phyloP scores from a whole-genome alignment of 2,888 invertebrate species.

The Lasioglossum vierecki region DNA sequence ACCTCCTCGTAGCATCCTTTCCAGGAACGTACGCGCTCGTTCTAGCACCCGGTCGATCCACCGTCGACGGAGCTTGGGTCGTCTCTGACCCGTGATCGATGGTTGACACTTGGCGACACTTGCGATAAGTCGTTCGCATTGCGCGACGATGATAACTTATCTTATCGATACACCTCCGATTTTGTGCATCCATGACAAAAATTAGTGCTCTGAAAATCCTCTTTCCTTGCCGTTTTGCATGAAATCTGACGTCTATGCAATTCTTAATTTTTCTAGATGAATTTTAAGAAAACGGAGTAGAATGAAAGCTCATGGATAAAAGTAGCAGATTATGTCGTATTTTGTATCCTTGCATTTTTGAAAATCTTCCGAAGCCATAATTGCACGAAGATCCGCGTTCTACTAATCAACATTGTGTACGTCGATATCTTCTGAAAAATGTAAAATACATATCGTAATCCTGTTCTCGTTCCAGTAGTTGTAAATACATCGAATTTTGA shows the following conservation, averaged over 20 bases:
- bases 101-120: not conserved
- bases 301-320: too few species aligned
- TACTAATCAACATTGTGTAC: not conserved
- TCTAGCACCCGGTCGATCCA: not conserved
- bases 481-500: not conserved
- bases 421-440: not conserved
- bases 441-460: not conserved
- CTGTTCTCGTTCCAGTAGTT: not conserved
- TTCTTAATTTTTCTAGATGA: too few species aligned
- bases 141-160: not conserved
- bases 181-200: too few species aligned
- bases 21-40: not conserved
- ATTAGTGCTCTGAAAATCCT: too few species aligned
- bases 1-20: slow-evolving; percentile 30
- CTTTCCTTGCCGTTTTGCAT: too few species aligned
- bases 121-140: not conserved
- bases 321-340: too few species aligned
- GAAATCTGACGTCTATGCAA: too few species aligned
- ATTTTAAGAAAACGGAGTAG: too few species aligned
- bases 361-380: too few species aligned
- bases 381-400: too few species aligned
- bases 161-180: not conserved
- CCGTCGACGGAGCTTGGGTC: not conserved
- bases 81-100: not conserved
- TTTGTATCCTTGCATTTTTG: too few species aligned